Conservation (phyloP, 30 jellyfish, hydroid and myxozoan genomes). For the Rhopilema esculentum region DNA sequence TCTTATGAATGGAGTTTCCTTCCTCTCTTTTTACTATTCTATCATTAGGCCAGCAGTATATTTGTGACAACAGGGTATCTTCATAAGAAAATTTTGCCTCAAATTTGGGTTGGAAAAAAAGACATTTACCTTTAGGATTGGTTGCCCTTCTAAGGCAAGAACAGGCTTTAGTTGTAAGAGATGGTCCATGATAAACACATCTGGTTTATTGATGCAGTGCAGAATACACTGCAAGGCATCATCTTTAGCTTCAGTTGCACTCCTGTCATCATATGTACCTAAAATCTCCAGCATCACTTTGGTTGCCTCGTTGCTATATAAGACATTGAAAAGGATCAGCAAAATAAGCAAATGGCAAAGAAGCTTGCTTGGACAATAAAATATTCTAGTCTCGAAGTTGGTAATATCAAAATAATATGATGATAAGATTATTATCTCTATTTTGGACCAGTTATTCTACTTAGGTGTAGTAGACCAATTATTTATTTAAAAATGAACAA, state of each 20-base stretch:
- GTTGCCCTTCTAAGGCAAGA: constrained; percentile 83
- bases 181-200: constrained; percentile 91
- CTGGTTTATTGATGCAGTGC: constrained; percentile 80
- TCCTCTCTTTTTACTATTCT: too few relatives aligned
- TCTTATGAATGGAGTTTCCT: too few relatives aligned
- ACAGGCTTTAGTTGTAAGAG: constrained; percentile 87
- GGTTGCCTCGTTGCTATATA: constrained; percentile 87
- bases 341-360: background rate
- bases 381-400: too few relatives aligned
- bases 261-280: constrained; percentile 85
- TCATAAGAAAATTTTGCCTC: background rate
- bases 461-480: too few relatives aligned
- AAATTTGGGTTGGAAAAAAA: too few relatives aligned
- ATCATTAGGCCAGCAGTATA: too few relatives aligned
- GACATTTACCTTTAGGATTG: constrained; percentile 79
- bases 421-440: too few relatives aligned
- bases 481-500: too few relatives aligned
- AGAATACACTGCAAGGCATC: constrained; percentile 90
- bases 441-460: too few relatives aligned
- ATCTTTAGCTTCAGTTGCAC: constrained; percentile 88
- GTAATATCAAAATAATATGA: too few relatives aligned
- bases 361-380: too few relatives aligned
- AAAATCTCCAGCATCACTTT: constrained; percentile 87
- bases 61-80: background rate
- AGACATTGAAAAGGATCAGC: background rate